Conservation (phyloP, 2,797 vertebrate genomes). For the Crocidura indochinensis region DNA sequence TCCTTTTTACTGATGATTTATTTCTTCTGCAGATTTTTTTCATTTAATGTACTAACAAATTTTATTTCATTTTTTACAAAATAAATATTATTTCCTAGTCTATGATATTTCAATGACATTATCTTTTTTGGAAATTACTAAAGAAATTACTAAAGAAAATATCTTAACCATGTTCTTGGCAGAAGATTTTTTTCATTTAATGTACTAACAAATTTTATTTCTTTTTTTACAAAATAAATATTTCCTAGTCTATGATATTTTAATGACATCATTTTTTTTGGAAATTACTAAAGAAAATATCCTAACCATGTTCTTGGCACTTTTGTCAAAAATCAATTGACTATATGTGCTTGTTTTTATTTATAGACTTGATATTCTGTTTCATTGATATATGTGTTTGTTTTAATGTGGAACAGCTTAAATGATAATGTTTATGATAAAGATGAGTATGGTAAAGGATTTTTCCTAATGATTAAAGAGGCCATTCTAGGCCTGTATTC, state of each 20-base stretch:
- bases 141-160: too few species aligned
- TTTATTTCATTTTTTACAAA: neutral
- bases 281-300: neutral
- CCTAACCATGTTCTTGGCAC: neutral
- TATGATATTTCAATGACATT: too few species aligned
- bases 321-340: slow-evolving; percentile 22
- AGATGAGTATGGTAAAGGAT: neutral
- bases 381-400: neutral
- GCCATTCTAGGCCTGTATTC: neutral
- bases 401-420: slow-evolving; percentile 8
- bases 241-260: too few species aligned
- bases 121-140: too few species aligned
- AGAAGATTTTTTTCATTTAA: neutral
- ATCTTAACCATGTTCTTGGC: too few species aligned
- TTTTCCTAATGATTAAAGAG: slow-evolving; percentile 34
- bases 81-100: too few species aligned
- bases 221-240: neutral
- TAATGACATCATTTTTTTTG: too few species aligned
- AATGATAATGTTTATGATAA: slow-evolving; percentile 26
- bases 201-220: neutral
- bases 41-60: neutral
- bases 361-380: neutral
- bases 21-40: neutral
- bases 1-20: neutral
- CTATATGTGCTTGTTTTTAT: neutral